Evolutionary conservation across 2,113 vertebrate species (phyloP), one percentile per base, ranked within the genome.

Genomic region (Ceuthmochares aereus): DNA sequence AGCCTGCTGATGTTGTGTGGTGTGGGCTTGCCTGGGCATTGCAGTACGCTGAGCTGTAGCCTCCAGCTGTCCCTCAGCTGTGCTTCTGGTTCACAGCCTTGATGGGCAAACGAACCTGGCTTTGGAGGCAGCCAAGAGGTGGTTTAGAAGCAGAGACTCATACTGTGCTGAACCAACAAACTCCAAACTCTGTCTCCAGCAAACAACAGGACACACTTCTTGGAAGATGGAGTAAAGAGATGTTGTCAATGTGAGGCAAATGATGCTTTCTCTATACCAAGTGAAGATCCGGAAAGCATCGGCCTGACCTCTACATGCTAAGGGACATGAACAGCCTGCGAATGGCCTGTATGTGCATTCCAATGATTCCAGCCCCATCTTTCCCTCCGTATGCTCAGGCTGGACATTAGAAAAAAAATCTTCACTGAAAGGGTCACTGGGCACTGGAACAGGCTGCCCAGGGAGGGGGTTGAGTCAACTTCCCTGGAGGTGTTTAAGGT

Each of bases 271-370:
- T 6, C 68, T 40, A 40, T 14, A 45, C 21, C 68, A 62, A 25
- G 18, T 1, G 9, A 78, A 75, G 58, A 58, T 56, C 42, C 67
- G 58, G 73, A 87, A 75, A 7, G 27, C 23, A 32, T 81, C 63
- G 76, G 58, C 36, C 63, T 72, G 62, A 60, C 29, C 81, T 58
- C 59, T 42, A 10, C 16, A 4, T 36, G 30, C 56, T 51, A n/a
- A 66, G 60, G 58, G 75, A 69, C 58, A 76, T 0, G 0, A 74
- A 59, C 0, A 12, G 73, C 27, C 68, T 78, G 84, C 21, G 40
- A 89, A 60, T 16, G 37, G 52, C 66, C 60, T 84, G 89, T 60
- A 75, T 81, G 19, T 73, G 32, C 63, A 82, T 0, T 22, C 62
- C 22, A 20, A 16, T 23, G 51, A 62, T 88, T 26, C 49, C 66